Evolutionary conservation across 37 sponge, comb jelly and placozoan genomes (phyloP).

Genomic region (Oscarella lobularis): DNA sequence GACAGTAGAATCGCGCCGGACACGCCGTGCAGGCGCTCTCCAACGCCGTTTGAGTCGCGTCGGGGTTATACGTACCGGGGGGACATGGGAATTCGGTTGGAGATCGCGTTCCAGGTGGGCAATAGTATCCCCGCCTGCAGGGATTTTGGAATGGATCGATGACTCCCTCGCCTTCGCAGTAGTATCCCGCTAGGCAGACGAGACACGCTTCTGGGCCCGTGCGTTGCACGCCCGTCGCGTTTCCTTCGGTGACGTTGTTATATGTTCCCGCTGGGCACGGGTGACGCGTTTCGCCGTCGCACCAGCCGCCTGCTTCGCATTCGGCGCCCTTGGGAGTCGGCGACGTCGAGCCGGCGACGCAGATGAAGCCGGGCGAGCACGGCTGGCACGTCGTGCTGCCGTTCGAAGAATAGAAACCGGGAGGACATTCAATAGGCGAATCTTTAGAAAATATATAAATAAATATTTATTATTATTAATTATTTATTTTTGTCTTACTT

Average conservation of each 20-base stretch:
- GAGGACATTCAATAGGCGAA: neutral
- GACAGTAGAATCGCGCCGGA: conserved; percentile 19
- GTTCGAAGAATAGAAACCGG: neutral
- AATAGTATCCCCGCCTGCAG: conserved; percentile 26
- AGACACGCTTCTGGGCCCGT: conserved; percentile 3
- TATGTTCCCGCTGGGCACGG: conserved; percentile 29
- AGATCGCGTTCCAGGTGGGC: conserved; percentile 17
- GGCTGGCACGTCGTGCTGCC: neutral
- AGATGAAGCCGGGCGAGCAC: neutral
- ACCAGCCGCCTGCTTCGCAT: conserved; percentile 19
- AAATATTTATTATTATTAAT: too few relatives aligned
- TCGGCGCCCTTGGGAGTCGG: conserved; percentile 7
- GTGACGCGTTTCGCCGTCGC: conserved; percentile 19
- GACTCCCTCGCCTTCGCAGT: conserved; percentile 22
- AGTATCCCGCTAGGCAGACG: conserved; percentile 23
- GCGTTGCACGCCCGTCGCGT: neutral
- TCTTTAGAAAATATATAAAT: too few relatives aligned
- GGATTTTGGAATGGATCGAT: neutral
- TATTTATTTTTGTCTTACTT: neutral
- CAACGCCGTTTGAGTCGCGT: neutral
- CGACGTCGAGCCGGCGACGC: neutral
- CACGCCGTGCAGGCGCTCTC: neutral
- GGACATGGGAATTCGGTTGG: conserved; percentile 27
- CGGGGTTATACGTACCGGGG: conserved; percentile 15
- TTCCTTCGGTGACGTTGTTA: neutral